phyloP scores from a whole-genome alignment of 2,888 invertebrate species.

The Amphipyra tragopoginis region DNA sequence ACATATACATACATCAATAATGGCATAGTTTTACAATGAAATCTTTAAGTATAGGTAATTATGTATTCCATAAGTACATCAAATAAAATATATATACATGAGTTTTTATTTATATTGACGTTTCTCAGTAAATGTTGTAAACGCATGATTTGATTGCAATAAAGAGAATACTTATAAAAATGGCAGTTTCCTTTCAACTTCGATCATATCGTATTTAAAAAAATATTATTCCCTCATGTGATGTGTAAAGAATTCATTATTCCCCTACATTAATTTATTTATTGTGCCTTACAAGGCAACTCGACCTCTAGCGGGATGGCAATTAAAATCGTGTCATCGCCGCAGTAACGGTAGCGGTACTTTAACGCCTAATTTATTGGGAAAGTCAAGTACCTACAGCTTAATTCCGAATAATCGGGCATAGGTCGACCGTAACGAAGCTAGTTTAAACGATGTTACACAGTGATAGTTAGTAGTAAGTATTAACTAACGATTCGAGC shows the following conservation, averaged over 20 bases:
- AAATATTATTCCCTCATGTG: slow-evolving; percentile 16
- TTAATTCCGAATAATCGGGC: slow-evolving; percentile 3
- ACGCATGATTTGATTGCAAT: slow-evolving; percentile 51
- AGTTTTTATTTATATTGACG: slow-evolving; percentile 26
- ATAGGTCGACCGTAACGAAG: slow-evolving; percentile 13
- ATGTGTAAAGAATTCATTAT: slow-evolving; percentile 23
- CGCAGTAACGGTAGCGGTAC: slow-evolving; percentile 19
- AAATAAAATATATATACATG: slow-evolving; percentile 43
- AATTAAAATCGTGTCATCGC: slow-evolving; percentile 9
- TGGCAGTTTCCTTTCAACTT: slow-evolving; percentile 50
- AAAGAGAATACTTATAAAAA: slow-evolving; percentile 52
- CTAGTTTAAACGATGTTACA: slow-evolving; percentile 36
- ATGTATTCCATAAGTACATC: slow-evolving; percentile 55
- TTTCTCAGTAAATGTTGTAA: slow-evolving; percentile 36
- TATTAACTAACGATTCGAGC: slow-evolving; percentile 30
- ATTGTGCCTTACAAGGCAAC: slow-evolving; percentile 14
- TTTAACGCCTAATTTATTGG: slow-evolving; percentile 14
- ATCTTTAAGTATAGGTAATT: slow-evolving; percentile 35
- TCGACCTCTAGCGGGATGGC: slow-evolving; percentile 9
- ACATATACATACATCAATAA: slow-evolving; percentile 43
- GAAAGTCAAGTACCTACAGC: slow-evolving; percentile 41
- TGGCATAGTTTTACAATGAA: slow-evolving; percentile 48
- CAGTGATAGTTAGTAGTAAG: slow-evolving; percentile 28
- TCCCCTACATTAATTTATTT: slow-evolving; percentile 10
- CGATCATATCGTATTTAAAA: slow-evolving; percentile 8